Percentiles rank a stretch among this genome's conserved stretches.
phyloP scores from a whole-genome alignment of 2,797 vertebrate genomes.

The Numenius phaeopus region DNA sequence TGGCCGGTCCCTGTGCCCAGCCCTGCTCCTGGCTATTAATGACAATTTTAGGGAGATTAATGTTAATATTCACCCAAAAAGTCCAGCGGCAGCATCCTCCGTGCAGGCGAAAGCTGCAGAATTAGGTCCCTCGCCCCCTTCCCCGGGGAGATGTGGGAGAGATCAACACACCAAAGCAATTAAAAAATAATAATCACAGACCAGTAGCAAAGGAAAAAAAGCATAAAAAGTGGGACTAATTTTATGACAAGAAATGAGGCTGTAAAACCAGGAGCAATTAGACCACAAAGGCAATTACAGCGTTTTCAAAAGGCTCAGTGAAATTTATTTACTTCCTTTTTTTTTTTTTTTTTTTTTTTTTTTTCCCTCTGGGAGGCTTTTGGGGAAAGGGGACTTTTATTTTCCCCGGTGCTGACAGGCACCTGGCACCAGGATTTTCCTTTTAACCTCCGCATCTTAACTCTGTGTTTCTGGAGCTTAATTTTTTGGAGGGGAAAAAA shows the following conservation, averaged over 20 bases:
- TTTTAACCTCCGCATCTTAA: neutral
- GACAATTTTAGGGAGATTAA: neutral
- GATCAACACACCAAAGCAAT: conserved; percentile 30
- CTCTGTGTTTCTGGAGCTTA: neutral
- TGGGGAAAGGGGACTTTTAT: neutral
- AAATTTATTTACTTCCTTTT: conserved; percentile 50
- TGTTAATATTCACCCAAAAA: neutral
- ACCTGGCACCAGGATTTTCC: neutral
- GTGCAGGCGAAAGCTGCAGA: rapidly evolving
- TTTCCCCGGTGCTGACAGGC: neutral
- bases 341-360: neutral
- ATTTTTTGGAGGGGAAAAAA: neutral
- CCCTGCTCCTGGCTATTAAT: neutral
- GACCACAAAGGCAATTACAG: conserved; percentile 60
- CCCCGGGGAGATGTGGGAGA: neutral
- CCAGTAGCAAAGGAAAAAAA: conserved; percentile 18
- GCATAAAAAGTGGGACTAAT: conserved; percentile 46
- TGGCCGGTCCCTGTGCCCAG: neutral
- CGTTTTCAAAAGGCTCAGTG: conserved; percentile 39
- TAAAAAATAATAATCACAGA: conserved; percentile 41
- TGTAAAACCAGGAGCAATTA: conserved; percentile 68
- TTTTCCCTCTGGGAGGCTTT: neutral
- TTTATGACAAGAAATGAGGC: conserved; percentile 57
- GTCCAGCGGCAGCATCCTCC: rapidly evolving
- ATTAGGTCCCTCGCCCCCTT: neutral